phyloP scores from a whole-genome alignment of 2,113 vertebrate genomes.

The Hemiscyllium ocellatum region DNA sequence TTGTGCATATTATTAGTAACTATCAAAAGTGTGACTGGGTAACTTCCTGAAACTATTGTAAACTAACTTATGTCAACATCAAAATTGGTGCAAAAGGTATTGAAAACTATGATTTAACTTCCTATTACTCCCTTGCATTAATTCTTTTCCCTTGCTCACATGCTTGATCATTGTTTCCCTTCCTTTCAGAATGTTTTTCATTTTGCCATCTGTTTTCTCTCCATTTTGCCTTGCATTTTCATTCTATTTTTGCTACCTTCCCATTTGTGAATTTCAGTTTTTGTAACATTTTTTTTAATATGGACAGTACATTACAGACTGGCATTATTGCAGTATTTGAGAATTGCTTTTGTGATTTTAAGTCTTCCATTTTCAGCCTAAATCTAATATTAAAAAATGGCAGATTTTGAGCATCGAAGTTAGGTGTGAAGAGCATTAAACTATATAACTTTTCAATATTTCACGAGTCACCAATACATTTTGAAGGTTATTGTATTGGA shows the following conservation, averaged over 20 bases:
- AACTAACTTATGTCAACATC: not conserved
- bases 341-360: not conserved
- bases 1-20: not conserved
- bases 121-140: not conserved
- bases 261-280: not conserved
- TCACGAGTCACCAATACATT: not conserved
- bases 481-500: not conserved
- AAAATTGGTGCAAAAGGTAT: not conserved
- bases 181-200: not conserved
- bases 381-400: not conserved
- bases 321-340: not conserved
- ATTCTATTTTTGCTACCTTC: not conserved
- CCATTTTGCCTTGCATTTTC: not conserved
- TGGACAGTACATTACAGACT: not conserved
- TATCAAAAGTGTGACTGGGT: not conserved
- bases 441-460: not conserved
- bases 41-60: not conserved
- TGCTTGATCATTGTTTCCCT: not conserved
- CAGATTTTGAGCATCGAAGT: not conserved
- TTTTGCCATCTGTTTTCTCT: not conserved
- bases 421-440: not conserved
- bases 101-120: not conserved
- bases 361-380: not conserved
- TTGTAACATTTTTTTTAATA: not conserved
- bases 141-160: too few relatives aligned